Base-by-base conservation (phyloP, 2,888 invertebrate genomes). In the Sthenelais limicola region DNA sequence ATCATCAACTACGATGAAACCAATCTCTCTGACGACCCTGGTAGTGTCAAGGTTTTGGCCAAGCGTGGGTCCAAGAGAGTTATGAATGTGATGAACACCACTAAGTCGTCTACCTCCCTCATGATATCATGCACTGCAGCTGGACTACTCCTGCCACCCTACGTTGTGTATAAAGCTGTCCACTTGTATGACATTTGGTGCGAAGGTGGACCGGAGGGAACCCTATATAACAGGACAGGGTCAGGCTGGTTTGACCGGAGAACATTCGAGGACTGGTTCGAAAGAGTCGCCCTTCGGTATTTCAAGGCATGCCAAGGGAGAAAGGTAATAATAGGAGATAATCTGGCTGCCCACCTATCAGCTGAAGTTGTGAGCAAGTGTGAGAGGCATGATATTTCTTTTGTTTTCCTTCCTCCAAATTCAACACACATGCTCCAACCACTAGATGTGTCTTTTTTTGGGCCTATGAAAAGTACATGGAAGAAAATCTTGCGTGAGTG, bases 1-100 rank as follows among this genome's bases (percentile, higher is more conserved):
- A 51, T 51, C 51, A 18, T 51, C 51, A 51, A 51, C n/a, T 51
- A 51, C 26, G 51, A 51, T 51, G 51, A 51, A 26, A 51, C 51
- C n/a, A 51, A 51, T 18, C 26, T 51, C 7, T 24, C 21, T 18
- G 51, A 51, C n/a, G 51, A 51, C 51, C 51, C 51, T 51, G 51
- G 51, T 4, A 51, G 51, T n/a, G n/a, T n/a, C n/a, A n/a, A n/a
- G n/a, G n/a, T n/a, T n/a, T n/a, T n/a, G n/a, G n/a, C n/a, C n/a
- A n/a, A n/a, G n/a, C n/a, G 47, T 15, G 47, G 47, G 12, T 15
- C 47, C 12, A 43, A 43, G 47, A 15, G n/a, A 15, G 12, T 18
- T 43, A 18, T 15, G 47, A 12, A 18, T 43, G n/a, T 43, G 12
- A 43, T 43, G 47, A 43, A 43, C 18, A 43, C 12, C 47, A 43